Conservation (phyloP, 2,797 vertebrate species). For the Phrynocephalus guinanensis region DNA sequence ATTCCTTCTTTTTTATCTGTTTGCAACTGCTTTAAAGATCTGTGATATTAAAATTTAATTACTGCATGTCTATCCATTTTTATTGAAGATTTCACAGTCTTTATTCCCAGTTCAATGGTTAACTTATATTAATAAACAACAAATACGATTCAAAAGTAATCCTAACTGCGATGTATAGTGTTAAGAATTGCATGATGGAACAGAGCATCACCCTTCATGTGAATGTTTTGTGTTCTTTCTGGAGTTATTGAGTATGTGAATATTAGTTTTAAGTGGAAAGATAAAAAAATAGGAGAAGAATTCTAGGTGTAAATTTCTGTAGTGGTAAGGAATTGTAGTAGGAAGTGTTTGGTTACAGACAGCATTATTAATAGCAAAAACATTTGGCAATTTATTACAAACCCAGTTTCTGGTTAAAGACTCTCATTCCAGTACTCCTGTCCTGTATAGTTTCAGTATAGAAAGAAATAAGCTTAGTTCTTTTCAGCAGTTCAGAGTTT, state of each 20-base stretch:
- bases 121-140: neutral
- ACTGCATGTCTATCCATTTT: neutral
- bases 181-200: neutral
- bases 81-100: neutral
- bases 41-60: neutral
- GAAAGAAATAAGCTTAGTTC: conserved; percentile 42
- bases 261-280: neutral
- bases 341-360: neutral
- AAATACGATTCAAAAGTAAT: neutral
- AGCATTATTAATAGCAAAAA: conserved; percentile 11
- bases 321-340: neutral
- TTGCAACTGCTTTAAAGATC: neutral
- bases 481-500: conserved; percentile 27
- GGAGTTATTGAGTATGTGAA: neutral
- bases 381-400: neutral
- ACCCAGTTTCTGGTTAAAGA: neutral
- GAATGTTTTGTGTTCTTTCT: neutral
- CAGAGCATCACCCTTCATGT: fast-evolving
- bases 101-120: neutral
- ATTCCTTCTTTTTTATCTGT: neutral
- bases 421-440: fast-evolving
- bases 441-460: neutral
- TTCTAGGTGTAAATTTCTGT: neutral
- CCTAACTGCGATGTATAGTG: neutral
- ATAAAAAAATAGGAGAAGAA: neutral